A percentile compares a stretch with the other conserved stretches of the same genome.
Evolutionary conservation across 2,888 invertebrate genomes (phyloP).

Genomic region (Lepidochrysops patricia): DNA sequence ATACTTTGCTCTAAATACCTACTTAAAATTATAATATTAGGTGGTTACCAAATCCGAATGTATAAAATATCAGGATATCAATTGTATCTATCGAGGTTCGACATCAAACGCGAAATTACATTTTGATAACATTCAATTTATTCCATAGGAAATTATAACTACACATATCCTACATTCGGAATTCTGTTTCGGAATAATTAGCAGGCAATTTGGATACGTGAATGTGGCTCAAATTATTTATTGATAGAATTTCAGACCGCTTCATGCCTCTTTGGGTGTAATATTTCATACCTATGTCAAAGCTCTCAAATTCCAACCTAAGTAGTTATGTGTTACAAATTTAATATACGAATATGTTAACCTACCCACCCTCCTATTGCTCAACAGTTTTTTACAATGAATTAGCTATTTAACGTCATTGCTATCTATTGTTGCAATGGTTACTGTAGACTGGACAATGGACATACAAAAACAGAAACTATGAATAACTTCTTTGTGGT

Average conservation of each 20-base stretch:
- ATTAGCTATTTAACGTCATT: background rate
- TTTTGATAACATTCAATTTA: background rate
- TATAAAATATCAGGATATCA: background rate
- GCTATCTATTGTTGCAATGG: no score
- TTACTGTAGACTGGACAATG: no score
- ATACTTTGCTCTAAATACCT: no score
- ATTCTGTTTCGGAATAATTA: background rate
- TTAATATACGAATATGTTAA: no score
- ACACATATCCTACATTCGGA: background rate
- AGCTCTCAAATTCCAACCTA: background rate
- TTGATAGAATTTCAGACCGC: background rate
- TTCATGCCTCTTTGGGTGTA: background rate
- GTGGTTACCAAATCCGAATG: no score
- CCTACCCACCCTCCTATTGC: no score
- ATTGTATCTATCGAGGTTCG: background rate
- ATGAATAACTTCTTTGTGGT: no score
- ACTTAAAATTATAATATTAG: no score
- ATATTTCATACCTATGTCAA: background rate
- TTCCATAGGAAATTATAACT: background rate
- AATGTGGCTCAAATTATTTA: background rate
- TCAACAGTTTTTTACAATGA: no score
- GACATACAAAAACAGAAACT: no score
- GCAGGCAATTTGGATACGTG: background rate
- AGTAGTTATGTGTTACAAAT: no score
- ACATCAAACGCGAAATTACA: background rate